Evolutionary conservation across 1,140 invertebrate species (phyloP), one percentile per base, ranked within the genome.

Genomic region (Drosophila albomicans): DNA sequence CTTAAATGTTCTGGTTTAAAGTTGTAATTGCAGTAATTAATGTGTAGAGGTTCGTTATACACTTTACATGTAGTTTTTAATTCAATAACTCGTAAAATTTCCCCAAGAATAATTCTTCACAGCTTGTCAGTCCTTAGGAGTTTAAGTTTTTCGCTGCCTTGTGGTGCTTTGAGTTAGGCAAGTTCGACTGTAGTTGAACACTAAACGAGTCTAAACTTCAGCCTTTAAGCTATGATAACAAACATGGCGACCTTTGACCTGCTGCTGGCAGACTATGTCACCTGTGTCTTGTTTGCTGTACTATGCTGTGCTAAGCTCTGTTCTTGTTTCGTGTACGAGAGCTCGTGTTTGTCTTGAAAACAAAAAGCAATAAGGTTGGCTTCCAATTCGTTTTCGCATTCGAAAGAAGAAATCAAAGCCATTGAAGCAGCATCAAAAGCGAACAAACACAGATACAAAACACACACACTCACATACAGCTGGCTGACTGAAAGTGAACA

Each of bases 361-460:
- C 75, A 86, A 72, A 80, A 85, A 81, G 66, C 82, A 86, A 81
- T 86, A 75, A 85, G 56, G 58, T 64, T 75, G 78, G 48, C 66
- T 75, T 78, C 41, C 67, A 74, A 48, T 82, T 78, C 64, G 49
- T 32, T 38, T 56, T 57, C 48, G 65, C 41, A 54, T 32, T 54
- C 15, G 41, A 62, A 45, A 64, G 63, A 65, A 62, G 81, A 76
- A 75, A 73, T 87, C 82, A 81, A 75, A 86, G 65, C 66, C 70
- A 81, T 64, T 78, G 75, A 72, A 71, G 78, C 68, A 62, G 79
- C 76, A 77, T 82, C 65, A 80, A 78, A 81, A 85, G 81, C 76
- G 75, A 82, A 61, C 67, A 78, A 82, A 82, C 84, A 68, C 79
- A 88, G 79, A 74, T 76, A 76, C 73, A 72, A 46, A 49, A 25